A percentile compares a stretch with the other conserved stretches of the same genome.
Conservation (phyloP, 1,140 invertebrate genomes). For the Drosophila tsacasi region DNA sequence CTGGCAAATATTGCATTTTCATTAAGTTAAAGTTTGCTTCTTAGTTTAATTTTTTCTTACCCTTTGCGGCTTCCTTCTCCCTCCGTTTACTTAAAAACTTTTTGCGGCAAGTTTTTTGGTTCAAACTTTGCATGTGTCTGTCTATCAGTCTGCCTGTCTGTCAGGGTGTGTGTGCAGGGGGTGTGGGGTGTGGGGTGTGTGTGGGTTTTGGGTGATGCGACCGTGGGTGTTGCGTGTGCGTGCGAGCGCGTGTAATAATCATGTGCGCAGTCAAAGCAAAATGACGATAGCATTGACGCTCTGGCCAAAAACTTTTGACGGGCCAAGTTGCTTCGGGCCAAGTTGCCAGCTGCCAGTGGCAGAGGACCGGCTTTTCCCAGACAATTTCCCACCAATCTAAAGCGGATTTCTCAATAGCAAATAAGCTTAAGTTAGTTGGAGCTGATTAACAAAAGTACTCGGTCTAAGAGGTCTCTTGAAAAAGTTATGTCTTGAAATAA, state of each 20-base stretch:
- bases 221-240: slow-evolving; percentile 15
- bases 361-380: slow-evolving; percentile 16
- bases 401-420: slow-evolving; percentile 8
- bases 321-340: slow-evolving; percentile 60
- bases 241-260: slow-evolving; percentile 59
- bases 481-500: not conserved
- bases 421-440: slow-evolving; percentile 26
- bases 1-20: slow-evolving; percentile 76
- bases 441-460: slow-evolving; percentile 13
- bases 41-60: slow-evolving; percentile 65
- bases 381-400: slow-evolving; percentile 31
- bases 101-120: slow-evolving; percentile 63
- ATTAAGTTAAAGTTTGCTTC: slow-evolving; percentile 80
- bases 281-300: slow-evolving; percentile 58
- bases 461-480: not conserved
- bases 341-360: slow-evolving; percentile 58
- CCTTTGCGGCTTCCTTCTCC: slow-evolving; percentile 33
- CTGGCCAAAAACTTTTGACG: slow-evolving; percentile 62
- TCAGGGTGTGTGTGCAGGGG: slow-evolving; percentile 28
- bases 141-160: slow-evolving; percentile 29
- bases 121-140: slow-evolving; percentile 56
- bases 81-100: slow-evolving; percentile 74
- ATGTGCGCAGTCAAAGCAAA: slow-evolving; percentile 58
- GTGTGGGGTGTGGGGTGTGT: slow-evolving; percentile 12
- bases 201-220: not conserved